Base-by-base conservation (phyloP, 2,113 vertebrate genomes). In the Anseranas semipalmata region DNA sequence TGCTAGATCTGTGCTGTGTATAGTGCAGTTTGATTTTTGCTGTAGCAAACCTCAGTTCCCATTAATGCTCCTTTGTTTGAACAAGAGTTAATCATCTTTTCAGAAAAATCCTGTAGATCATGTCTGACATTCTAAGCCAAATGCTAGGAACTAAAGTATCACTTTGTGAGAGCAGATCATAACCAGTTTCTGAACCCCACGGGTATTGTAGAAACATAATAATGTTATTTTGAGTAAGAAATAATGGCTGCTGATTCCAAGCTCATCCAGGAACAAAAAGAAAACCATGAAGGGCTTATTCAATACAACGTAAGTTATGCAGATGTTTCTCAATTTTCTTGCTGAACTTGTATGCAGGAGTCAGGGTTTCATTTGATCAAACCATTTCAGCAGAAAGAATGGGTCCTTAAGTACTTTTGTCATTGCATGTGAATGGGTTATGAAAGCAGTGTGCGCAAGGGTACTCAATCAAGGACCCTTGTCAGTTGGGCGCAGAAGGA, bases 181-280 rank as follows among this genome's bases (percentile, higher is more conserved):
- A 79, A 75, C 21, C 78, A 35, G 74, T 25, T 52, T 37, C 53
- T 55, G 81, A 87, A 43, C 89, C 87, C 84, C 89, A 24, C 2
- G 48, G 37, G 48, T 83, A 58, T 39, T 86, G 85, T 12, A 32
- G 88, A 71, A 93, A 94, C 93, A 95, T 62, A 90, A 46, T 80
- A 93, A 84, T 66, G 55, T 39, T 86, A 12, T 95, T 94, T 94
- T 77, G 65, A 73, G 93, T 71, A 62, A 81, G 74, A 74, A 83
- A 94, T 85, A 94, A 95, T 72, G 90, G 81, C 78, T 92, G 96
- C 94, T 97, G 95, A 90, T 95, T 95, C 92, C 7, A 52, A 79
- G 87, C 90, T 90, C 78, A 39, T 41, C 83, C 79, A 85, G 88
- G 65, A 89, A 43, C 91, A 94, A 63, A 92, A 60, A 85, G 68